Evolutionary conservation across 2,888 invertebrate species (phyloP), one percentile per base, ranked within the genome.

Genomic region (Meloe dianella): DNA sequence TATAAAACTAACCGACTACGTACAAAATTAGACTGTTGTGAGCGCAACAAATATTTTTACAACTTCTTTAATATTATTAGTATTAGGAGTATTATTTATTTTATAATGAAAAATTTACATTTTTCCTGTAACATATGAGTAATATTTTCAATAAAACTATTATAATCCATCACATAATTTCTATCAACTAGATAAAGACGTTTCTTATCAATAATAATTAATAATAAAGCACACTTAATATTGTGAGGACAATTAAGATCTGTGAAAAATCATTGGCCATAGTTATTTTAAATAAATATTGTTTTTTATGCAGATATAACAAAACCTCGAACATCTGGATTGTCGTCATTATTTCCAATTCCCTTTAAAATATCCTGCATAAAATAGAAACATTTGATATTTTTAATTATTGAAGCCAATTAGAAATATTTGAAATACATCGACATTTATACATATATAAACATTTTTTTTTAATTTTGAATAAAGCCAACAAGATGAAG

Each of bases 1-100:
- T 87, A 86, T 83, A 86, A 86, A 87, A 86, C 86, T 86, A 86
- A 84, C 84, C 82, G 78, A 83, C 86, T 86, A 86, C 85, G 84
- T 86, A 85, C 84, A 85, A 86, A 86, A 86, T 81, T 82, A 81
- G 79, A 81, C 79, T 80, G 78, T 78, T 75, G 79, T 81, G 82
- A 81, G 81, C 80, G 73, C 81, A 81, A 81, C 80, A 81, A 79
- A 79, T 76, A 76, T 77, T 76, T 78, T 20, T 77, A 77, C 76
- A 77, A 74, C 61, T 32, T 63, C 17, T 38, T n/a, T n/a, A n/a
- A n/a, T 14, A 38, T 38, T 14, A 12, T 38, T 14, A 38, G 14
- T 67, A 61, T 73, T 73, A 74, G 63, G 68, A 60, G 71, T 68
- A 38, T 14, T 14, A 35, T 35, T 35, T 4, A 12, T 35, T 12